Conservation (phyloP, 2,888 invertebrate species). For the Cecidostiba fungosa region DNA sequence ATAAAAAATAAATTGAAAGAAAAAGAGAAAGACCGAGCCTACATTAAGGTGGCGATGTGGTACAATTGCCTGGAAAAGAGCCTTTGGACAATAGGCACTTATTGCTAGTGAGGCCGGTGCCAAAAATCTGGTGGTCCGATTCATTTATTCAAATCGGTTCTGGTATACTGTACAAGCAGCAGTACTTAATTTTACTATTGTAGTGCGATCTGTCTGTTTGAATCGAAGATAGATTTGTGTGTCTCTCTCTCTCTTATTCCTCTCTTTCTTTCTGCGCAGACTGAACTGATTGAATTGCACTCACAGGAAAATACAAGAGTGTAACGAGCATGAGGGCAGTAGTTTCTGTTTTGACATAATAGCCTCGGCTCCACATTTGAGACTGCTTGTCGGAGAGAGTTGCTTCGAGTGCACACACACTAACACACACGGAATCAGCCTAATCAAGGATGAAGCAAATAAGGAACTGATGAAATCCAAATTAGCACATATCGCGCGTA, state of each 20-base stretch:
- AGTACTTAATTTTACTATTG: not conserved
- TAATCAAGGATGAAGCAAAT: slow-evolving; percentile 49
- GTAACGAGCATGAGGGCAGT: slow-evolving; percentile 38
- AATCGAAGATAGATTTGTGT: not conserved
- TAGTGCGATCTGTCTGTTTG: not conserved
- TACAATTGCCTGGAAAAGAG: slow-evolving; percentile 66
- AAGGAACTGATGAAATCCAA: slow-evolving; percentile 52
- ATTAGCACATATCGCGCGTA: slow-evolving; percentile 38
- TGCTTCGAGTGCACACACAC: too few species aligned
- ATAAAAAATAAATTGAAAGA: slow-evolving; percentile 51
- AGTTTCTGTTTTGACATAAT: slow-evolving; percentile 53
- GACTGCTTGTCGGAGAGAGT: slow-evolving; percentile 2
- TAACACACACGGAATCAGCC: not conserved
- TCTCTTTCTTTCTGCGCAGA: slow-evolving; percentile 42
- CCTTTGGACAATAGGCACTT: slow-evolving; percentile 71
- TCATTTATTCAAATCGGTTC: slow-evolving; percentile 73
- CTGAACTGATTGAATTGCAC: slow-evolving; percentile 35
- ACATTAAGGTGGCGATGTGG: slow-evolving; percentile 73
- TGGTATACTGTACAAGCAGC: slow-evolving; percentile 38
- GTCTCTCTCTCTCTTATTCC: not conserved
- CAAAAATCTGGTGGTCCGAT: slow-evolving; percentile 71
- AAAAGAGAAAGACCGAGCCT: slow-evolving; percentile 62
- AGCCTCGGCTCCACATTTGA: slow-evolving; percentile 46
- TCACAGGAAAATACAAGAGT: slow-evolving; percentile 47
- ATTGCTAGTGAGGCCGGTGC: slow-evolving; percentile 70